Evolutionary conservation across 1,140 invertebrate genomes (phyloP).

Genomic region (Trichoplusia ni): DNA sequence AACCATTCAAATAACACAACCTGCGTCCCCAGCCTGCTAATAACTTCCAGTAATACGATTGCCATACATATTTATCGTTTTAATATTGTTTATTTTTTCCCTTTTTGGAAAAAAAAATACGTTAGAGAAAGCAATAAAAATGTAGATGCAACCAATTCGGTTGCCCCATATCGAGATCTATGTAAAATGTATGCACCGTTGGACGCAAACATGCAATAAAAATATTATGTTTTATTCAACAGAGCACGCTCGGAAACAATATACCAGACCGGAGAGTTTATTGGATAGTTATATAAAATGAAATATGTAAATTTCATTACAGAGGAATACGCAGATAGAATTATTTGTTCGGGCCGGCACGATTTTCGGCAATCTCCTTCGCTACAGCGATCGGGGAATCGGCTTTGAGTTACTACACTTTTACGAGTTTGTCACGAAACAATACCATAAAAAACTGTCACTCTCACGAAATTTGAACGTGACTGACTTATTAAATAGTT

Average conservation of each 20-base stretch:
- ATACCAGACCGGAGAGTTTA: constrained; percentile 41
- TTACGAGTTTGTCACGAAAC: constrained; percentile 9
- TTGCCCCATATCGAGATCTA: constrained; percentile 40
- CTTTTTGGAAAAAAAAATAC: not conserved
- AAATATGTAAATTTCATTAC: constrained; percentile 49
- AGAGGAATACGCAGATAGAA: constrained; percentile 18
- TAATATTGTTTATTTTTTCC: not conserved
- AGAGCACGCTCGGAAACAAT: constrained; percentile 54
- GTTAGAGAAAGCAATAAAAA: constrained; percentile 41
- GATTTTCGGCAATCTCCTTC: constrained; percentile 9
- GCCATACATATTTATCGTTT: constrained; percentile 5
- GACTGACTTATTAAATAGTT: constrained; percentile 3
- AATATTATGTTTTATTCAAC: constrained; percentile 68
- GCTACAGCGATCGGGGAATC: not conserved
- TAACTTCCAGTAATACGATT: constrained; percentile 4
- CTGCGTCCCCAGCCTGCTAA: not conserved
- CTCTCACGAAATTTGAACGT: not conserved
- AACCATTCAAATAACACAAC: not conserved
- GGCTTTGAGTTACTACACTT: not conserved
- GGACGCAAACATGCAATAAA: constrained; percentile 63
- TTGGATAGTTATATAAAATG: constrained; percentile 45
- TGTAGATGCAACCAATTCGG: constrained; percentile 44
- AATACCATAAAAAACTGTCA: not conserved
- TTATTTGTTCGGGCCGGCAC: constrained; percentile 22
- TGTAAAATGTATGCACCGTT: constrained; percentile 64